Conservation (phyloP, 2,888 invertebrate genomes). For the Meliscaeva auricollis region DNA sequence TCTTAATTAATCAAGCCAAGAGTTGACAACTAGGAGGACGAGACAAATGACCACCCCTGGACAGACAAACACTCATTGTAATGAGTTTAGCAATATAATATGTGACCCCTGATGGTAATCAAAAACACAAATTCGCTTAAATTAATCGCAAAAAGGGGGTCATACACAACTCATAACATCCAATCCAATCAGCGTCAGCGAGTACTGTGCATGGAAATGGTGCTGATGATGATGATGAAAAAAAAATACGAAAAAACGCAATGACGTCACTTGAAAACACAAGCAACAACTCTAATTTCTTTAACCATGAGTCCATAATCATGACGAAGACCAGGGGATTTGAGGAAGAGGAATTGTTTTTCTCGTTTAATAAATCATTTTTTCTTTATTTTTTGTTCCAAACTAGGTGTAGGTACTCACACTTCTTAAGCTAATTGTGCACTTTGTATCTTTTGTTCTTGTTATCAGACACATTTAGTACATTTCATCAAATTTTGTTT, state of each 20-base stretch:
- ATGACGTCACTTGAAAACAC: slow-evolving; percentile 68
- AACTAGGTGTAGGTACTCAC: slow-evolving; percentile 36
- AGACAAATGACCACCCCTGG: background rate
- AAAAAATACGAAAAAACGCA: slow-evolving; percentile 41
- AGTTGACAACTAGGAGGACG: slow-evolving; percentile 8
- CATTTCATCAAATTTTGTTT: slow-evolving; percentile 50
- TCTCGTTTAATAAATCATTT: slow-evolving; percentile 48
- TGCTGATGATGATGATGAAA: slow-evolving; percentile 1
- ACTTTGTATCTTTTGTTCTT: slow-evolving; percentile 58
- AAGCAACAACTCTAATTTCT: slow-evolving; percentile 50
- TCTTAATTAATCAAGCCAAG: slow-evolving; percentile 47
- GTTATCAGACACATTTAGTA: slow-evolving; percentile 61
- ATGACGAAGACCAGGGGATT: background rate
- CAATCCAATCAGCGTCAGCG: slow-evolving; percentile 11
- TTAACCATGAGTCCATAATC: background rate
- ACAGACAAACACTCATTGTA: background rate
- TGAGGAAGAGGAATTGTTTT: slow-evolving; percentile 45
- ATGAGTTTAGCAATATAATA: background rate
- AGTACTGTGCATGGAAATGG: background rate
- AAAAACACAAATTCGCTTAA: slow-evolving; percentile 52
- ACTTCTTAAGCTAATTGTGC: slow-evolving; percentile 47
- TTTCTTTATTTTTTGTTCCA: slow-evolving; percentile 8
- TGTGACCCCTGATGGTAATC: slow-evolving; percentile 30
- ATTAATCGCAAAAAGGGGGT: slow-evolving; percentile 58
- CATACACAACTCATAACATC: slow-evolving; percentile 32